These are phyloP conservation scores for Harmothoe impar DNA, from an alignment of 2,888 invertebrate species.

Conservation along the genomic window DNA sequence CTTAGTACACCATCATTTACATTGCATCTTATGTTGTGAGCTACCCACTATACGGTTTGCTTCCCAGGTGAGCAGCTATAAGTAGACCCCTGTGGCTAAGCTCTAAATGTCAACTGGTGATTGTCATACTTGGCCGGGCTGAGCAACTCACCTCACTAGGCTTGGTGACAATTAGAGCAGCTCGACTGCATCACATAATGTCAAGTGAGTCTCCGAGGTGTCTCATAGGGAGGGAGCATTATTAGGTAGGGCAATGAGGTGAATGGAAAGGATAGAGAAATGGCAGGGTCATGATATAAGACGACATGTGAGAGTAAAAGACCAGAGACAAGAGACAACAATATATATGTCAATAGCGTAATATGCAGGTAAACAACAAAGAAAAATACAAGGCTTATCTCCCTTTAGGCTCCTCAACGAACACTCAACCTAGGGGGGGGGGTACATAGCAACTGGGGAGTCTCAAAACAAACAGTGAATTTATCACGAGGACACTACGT, in stretches of 20 bases:
- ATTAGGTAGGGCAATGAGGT: background rate
- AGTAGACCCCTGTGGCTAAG: background rate
- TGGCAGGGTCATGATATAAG: background rate
- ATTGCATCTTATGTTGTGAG: too few relatives aligned
- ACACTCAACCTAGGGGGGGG: too few relatives aligned
- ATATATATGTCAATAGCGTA: too few relatives aligned
- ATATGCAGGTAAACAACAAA: too few relatives aligned
- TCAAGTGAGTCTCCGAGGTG: background rate
- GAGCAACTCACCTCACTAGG: background rate
- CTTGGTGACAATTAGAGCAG: conserved; percentile 44
- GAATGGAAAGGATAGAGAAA: background rate
- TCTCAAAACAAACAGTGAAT: too few relatives aligned
- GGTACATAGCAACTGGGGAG: too few relatives aligned
- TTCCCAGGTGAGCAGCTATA: too few relatives aligned
- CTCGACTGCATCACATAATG: background rate
- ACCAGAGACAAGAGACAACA: background rate
- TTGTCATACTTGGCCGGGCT: conserved; percentile 15
- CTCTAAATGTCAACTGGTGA: conserved; percentile 39
- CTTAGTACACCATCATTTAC: too few relatives aligned
- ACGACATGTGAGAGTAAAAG: background rate
- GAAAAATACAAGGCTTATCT: too few relatives aligned
- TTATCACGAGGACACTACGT: too few relatives aligned
- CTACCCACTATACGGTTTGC: too few relatives aligned
- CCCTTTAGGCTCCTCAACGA: too few relatives aligned
- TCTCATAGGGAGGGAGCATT: background rate